A percentile compares a stretch with the other conserved stretches of the same genome.
Evolutionary conservation across 2,113 vertebrate genomes (phyloP).

Genomic region (Pangasianodon hypophthalmus): DNA sequence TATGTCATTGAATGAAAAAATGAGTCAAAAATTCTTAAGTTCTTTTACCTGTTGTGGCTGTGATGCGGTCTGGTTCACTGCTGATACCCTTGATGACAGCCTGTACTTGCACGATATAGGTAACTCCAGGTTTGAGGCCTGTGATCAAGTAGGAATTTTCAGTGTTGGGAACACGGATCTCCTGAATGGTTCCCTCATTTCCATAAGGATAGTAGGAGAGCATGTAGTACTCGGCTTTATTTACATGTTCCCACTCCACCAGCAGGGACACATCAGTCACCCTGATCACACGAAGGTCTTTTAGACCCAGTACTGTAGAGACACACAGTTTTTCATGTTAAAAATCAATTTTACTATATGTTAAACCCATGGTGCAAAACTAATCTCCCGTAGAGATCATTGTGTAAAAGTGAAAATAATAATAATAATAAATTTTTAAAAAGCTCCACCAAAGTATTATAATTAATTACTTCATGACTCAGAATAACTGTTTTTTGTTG

Average conservation of each 20-base stretch:
- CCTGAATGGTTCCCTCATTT: conserved; percentile 60
- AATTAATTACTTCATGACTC: background rate
- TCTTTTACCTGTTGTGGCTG: conserved; percentile 76
- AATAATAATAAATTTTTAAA: background rate
- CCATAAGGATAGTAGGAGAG: conserved; percentile 78
- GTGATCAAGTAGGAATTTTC: conserved; percentile 77
- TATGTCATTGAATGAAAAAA: background rate
- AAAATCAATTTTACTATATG: background rate
- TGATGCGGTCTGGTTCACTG: conserved; percentile 76
- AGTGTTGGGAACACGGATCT: conserved; percentile 74
- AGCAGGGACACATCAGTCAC: conserved; percentile 77
- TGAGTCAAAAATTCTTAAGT: background rate
- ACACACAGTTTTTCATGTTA: conserved; percentile 1
- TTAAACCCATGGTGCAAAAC: background rate
- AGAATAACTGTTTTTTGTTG: background rate
- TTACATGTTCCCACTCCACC: conserved; percentile 79
- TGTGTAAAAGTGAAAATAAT: background rate
- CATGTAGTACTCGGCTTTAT: conserved; percentile 79
- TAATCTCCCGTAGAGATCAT: background rate
- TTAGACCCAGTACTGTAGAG: conserved; percentile 74
- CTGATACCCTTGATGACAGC: conserved; percentile 75
- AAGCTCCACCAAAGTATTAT: background rate
- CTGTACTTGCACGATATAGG: conserved; percentile 74
- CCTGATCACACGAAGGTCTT: conserved; percentile 76
- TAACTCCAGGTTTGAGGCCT: conserved; percentile 75